These are phyloP conservation scores for Trypoxylon attenuatum DNA, from an alignment of 2,888 invertebrate genomes.

Conservation along the genomic window DNA sequence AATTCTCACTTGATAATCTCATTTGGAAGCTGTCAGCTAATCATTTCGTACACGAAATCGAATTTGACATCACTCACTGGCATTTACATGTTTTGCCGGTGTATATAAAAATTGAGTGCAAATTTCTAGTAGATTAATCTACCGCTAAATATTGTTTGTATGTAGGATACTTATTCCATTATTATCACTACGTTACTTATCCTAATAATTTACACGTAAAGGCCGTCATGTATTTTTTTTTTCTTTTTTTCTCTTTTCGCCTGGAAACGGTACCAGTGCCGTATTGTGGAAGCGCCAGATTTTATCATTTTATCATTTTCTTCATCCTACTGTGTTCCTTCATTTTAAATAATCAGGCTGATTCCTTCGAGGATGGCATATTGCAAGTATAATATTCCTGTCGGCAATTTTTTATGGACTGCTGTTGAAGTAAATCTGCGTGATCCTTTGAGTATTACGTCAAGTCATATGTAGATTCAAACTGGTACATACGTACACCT, in stretches of 20 bases:
- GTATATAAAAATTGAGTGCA: slow-evolving; percentile 19
- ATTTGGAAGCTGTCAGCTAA: too few relatives aligned
- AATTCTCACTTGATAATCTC: slow-evolving; percentile 59
- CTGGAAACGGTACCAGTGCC: slow-evolving; percentile 65
- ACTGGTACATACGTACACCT: too few relatives aligned
- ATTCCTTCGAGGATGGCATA: too few relatives aligned
- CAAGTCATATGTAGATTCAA: too few relatives aligned
- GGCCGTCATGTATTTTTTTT: slow-evolving; percentile 66
- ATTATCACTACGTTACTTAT: slow-evolving; percentile 53
- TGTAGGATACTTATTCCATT: slow-evolving; percentile 53
- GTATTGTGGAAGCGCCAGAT: slow-evolving; percentile 57
- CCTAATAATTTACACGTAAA: slow-evolving; percentile 60
- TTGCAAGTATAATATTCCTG: too few relatives aligned
- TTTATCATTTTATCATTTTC: slow-evolving; percentile 23
- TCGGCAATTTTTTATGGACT: too few relatives aligned
- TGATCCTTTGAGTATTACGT: too few relatives aligned
- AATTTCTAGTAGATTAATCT: slow-evolving; percentile 20
- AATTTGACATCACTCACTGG: not conserved
- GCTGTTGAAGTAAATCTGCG: too few relatives aligned
- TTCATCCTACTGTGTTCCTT: not conserved
- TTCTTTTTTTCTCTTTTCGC: too few relatives aligned
- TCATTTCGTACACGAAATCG: not conserved
- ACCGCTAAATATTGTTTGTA: slow-evolving; percentile 49
- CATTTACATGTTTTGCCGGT: not conserved
- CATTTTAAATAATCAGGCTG: too few relatives aligned